Percentiles rank a stretch among this genome's conserved stretches.
These are phyloP conservation scores for Carduelis carduelis DNA, from an alignment of 2,797 vertebrate species.

Conservation along the genomic window DNA sequence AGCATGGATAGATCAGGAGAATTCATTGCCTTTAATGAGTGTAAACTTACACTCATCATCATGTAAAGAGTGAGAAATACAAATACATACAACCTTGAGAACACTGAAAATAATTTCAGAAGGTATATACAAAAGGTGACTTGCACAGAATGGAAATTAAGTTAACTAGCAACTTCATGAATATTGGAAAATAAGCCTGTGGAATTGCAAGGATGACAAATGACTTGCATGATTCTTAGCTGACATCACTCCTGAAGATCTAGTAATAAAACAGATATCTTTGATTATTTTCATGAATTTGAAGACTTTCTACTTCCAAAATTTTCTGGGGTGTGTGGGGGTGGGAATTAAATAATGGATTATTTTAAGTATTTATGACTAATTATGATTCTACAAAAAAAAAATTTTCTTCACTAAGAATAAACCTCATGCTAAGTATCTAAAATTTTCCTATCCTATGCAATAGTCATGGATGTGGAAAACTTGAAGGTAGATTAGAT, in stretches of 20 bases:
- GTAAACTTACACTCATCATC: background rate
- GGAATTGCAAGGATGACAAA: background rate
- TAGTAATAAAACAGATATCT: background rate
- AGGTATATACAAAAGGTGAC: background rate
- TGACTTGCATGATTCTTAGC: background rate
- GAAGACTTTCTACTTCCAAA: background rate
- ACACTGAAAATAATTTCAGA: background rate
- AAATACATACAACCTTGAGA: background rate
- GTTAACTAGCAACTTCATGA: background rate
- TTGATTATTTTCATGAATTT: background rate
- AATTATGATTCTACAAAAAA: background rate
- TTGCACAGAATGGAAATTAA: background rate
- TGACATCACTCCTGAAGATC: background rate
- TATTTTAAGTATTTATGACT: background rate
- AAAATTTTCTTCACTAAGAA: background rate
- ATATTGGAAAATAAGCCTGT: background rate
- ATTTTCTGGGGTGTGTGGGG: rapidly evolving
- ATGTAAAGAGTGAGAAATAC: background rate
- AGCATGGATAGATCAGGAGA: background rate
- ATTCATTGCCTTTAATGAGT: background rate
- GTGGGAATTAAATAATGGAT: background rate
- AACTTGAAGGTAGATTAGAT: background rate
- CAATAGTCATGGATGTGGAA: background rate
- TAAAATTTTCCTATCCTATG: background rate
- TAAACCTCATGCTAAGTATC: background rate